A percentile compares a stretch with the other conserved stretches of the same genome.
Conservation (phyloP, 2,888 invertebrate species). For the Caenorhabditis japonica region DNA sequence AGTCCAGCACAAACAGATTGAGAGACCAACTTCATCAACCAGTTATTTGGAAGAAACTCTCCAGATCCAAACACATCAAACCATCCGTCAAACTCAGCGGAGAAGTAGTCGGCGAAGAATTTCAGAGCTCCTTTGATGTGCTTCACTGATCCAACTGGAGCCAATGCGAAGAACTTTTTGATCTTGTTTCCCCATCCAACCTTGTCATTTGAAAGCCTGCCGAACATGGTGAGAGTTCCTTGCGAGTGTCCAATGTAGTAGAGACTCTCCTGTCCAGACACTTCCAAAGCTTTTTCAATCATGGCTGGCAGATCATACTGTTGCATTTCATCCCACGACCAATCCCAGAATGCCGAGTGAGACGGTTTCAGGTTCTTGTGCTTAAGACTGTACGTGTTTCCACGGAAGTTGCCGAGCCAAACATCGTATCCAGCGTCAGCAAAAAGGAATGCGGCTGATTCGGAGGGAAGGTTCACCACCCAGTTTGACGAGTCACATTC, state of each 20-base stretch:
- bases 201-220: slow-evolving; percentile 62
- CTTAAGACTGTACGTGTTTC: slow-evolving; percentile 84
- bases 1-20: slow-evolving; percentile 70
- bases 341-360: slow-evolving; percentile 64
- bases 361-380: slow-evolving; percentile 62
- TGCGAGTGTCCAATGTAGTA: slow-evolving; percentile 92
- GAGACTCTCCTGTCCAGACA: slow-evolving; percentile 82
- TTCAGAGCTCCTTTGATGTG: slow-evolving; percentile 77
- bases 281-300: slow-evolving; percentile 82
- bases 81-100: slow-evolving; percentile 63
- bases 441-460: slow-evolving; percentile 71
- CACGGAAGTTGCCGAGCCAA: slow-evolving; percentile 89
- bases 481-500: slow-evolving; percentile 65
- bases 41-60: slow-evolving; percentile 78
- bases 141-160: slow-evolving; percentile 76
- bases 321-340: slow-evolving; percentile 86
- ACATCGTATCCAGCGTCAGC: slow-evolving; percentile 82
- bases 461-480: slow-evolving; percentile 68
- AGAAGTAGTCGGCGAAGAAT: slow-evolving; percentile 67
- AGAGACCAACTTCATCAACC: slow-evolving; percentile 70
- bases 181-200: slow-evolving; percentile 68
- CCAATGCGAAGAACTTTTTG: slow-evolving; percentile 75
- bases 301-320: slow-evolving; percentile 88
- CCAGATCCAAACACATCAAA: slow-evolving; percentile 78
- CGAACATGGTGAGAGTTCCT: slow-evolving; percentile 75